A percentile compares a stretch with the other conserved stretches of the same genome.
Conservation (phyloP, 1,140 invertebrate species). For the Bombyx mandarina region DNA sequence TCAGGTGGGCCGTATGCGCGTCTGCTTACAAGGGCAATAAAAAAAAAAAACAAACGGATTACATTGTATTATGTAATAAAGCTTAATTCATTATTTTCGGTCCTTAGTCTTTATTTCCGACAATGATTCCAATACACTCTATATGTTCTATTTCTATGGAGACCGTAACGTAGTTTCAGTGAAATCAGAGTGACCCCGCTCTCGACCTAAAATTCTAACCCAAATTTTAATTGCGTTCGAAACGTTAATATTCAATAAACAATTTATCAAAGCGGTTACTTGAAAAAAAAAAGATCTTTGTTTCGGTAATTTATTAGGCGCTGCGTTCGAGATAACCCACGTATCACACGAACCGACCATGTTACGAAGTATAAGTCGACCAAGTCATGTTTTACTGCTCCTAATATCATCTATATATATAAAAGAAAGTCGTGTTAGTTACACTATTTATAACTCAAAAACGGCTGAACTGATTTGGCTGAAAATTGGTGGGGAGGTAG, state of each 20-base stretch:
- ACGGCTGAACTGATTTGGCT: no score
- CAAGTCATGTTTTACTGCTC: neutral
- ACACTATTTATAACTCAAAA: no score
- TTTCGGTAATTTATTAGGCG: slow-evolving; percentile 41
- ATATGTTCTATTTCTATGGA: neutral
- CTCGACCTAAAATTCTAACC: slow-evolving; percentile 19
- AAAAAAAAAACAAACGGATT: no score
- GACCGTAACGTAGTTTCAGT: neutral
- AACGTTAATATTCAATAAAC: slow-evolving; percentile 58
- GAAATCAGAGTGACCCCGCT: slow-evolving; percentile 7
- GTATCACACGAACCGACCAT: slow-evolving; percentile 16
- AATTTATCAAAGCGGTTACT: slow-evolving; percentile 41
- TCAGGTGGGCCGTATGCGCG: no score
- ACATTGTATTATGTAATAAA: no score
- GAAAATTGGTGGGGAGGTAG: no score
- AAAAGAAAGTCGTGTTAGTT: no score
- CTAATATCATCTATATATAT: no score
- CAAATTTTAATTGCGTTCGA: slow-evolving; percentile 51
- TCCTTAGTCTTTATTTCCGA: no score
- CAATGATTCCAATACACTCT: no score
- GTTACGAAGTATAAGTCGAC: slow-evolving; percentile 13
- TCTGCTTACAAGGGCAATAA: no score
- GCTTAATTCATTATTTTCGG: no score
- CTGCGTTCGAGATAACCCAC: slow-evolving; percentile 32
- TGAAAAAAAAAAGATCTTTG: slow-evolving; percentile 30